Evolutionary conservation across 2,888 invertebrate genomes (phyloP).

Genomic region (Ochropleura leucogaster): DNA sequence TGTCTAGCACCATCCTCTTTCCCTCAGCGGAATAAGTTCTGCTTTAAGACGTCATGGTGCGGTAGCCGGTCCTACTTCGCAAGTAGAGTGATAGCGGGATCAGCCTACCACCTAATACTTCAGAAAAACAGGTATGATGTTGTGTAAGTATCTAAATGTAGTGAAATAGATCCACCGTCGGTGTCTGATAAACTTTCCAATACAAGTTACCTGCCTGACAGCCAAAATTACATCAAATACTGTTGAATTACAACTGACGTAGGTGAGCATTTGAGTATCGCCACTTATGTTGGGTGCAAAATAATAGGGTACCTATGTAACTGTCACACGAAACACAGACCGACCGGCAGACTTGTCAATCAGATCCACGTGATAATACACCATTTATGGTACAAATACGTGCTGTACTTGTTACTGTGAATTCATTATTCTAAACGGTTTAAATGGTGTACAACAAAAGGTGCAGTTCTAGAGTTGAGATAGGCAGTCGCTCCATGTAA

Average conservation of each 20-base stretch:
- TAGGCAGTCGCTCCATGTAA: no score
- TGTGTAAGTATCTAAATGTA: background rate
- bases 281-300: background rate
- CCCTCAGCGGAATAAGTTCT: no score
- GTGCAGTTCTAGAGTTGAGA: background rate
- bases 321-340: slow-evolving; percentile 6
- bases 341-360: slow-evolving; percentile 5
- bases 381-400: background rate
- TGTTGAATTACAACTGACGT: background rate
- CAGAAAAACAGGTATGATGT: no score
- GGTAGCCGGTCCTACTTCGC: no score
- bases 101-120: background rate
- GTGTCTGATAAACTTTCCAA: background rate
- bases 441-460: background rate
- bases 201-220: background rate
- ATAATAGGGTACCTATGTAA: slow-evolving; percentile 24
- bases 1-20: no score
- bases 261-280: background rate
- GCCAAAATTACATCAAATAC: background rate
- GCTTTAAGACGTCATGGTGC: no score
- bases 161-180: background rate
- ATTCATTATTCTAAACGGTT: background rate
- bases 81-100: no score
- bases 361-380: no score
- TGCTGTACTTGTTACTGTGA: background rate